phyloP scores from a whole-genome alignment of 2,888 invertebrate genomes.

The Catonia carolina region DNA sequence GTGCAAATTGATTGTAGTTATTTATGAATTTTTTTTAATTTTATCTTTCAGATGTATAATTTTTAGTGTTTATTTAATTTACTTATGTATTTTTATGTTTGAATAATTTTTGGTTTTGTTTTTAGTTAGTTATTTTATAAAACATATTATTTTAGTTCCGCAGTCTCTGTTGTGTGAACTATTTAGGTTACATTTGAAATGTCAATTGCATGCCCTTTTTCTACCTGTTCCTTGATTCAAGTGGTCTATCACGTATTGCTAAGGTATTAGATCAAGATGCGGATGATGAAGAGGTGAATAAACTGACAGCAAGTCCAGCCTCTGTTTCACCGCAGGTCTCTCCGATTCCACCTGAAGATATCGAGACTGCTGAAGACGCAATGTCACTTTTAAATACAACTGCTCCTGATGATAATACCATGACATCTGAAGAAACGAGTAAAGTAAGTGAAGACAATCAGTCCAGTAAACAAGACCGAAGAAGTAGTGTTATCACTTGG shows the following conservation, averaged over 20 bases:
- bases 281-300: constrained; percentile 23
- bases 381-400: constrained; percentile 16
- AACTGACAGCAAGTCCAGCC: constrained; percentile 25
- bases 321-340: constrained; percentile 30
- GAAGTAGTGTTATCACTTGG: constrained; percentile 46
- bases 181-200: too few relatives aligned
- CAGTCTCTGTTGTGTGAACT: too few relatives aligned
- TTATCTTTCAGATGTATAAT: not conserved
- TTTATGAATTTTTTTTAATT: too few relatives aligned
- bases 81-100: not conserved
- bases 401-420: not conserved
- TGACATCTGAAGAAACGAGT: not conserved
- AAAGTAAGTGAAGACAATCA: constrained; percentile 13
- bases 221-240: constrained; percentile 3
- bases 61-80: not conserved
- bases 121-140: too few relatives aligned
- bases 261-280: constrained; percentile 33
- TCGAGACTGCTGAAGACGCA: constrained; percentile 34
- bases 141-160: too few relatives aligned
- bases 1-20: too few relatives aligned
- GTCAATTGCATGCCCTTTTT: constrained; percentile 2
- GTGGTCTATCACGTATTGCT: constrained; percentile 11
- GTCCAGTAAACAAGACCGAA: constrained; percentile 10
- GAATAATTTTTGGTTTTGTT: too few relatives aligned
- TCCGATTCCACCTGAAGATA: constrained; percentile 29